Evolutionary conservation across 2,797 vertebrate species (phyloP).

Genomic region (Phrynocephalus vlangalii): DNA sequence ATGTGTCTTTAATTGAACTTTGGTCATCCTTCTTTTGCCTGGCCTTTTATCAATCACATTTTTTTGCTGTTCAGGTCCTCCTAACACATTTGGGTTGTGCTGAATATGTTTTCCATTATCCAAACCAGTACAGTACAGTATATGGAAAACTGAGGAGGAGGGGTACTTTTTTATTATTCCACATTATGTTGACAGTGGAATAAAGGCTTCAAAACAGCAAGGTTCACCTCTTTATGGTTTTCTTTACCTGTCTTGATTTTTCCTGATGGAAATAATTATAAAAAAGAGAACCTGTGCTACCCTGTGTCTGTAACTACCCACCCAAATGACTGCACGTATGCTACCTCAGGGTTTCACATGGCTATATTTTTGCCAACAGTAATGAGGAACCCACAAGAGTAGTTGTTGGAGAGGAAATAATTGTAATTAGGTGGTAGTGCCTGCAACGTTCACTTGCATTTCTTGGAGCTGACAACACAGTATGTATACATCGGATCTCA

Average conservation of each 20-base stretch:
- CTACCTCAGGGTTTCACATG: background rate
- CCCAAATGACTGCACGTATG: background rate
- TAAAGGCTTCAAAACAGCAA: background rate
- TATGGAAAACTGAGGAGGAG: background rate
- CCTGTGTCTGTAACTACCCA: too few species aligned
- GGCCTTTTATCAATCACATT: background rate
- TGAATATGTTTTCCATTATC: background rate
- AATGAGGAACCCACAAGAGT: background rate
- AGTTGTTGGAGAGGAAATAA: background rate
- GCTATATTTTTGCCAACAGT: background rate
- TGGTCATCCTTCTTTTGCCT: background rate
- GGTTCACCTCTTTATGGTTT: background rate
- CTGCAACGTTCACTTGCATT: background rate
- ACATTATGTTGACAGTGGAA: background rate
- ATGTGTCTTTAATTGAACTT: background rate
- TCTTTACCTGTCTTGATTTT: background rate
- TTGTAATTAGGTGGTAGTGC: background rate
- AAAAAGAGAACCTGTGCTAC: background rate
- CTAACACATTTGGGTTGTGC: background rate
- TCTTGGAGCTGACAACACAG: background rate
- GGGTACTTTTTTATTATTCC: background rate
- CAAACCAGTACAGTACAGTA: background rate
- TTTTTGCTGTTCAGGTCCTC: background rate
- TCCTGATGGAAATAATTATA: background rate
- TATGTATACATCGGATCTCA: background rate